These are phyloP conservation scores for Crenichthys baileyi DNA, from an alignment of 2,797 vertebrate species.

Conservation along the genomic window DNA sequence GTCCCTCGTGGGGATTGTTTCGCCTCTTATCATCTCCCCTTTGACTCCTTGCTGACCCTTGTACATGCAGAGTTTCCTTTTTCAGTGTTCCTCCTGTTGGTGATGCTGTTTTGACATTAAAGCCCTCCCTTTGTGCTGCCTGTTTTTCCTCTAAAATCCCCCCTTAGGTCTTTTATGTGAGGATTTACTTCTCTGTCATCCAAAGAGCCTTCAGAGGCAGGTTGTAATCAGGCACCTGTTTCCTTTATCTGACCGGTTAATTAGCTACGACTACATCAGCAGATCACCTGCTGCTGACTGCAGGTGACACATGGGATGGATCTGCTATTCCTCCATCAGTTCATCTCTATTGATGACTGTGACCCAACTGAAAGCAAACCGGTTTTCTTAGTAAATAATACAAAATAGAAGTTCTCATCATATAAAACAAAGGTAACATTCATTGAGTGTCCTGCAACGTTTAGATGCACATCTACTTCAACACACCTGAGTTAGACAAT, in stretches of 20 bases:
- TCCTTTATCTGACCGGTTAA: conserved; percentile 59
- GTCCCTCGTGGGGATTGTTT: conserved; percentile 42
- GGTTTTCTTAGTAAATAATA: too few species aligned
- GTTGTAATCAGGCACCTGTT: conserved; percentile 51
- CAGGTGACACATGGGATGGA: conserved; percentile 34
- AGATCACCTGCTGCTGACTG: conserved; percentile 20
- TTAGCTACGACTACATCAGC: conserved; percentile 47
- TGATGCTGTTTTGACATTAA: neutral
- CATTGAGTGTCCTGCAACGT: neutral
- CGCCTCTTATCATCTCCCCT: conserved; percentile 25
- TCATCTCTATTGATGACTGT: too few species aligned
- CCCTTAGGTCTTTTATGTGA: conserved; percentile 36
- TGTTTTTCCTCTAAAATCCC: conserved; percentile 37
- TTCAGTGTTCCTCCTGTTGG: neutral
- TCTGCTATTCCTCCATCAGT: neutral
- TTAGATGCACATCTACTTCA: neutral
- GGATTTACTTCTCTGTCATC: conserved; percentile 50
- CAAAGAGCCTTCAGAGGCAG: conserved; percentile 33
- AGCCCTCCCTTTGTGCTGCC: conserved; percentile 4
- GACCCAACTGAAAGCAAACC: too few species aligned
- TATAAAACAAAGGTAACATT: too few species aligned
- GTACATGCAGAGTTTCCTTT: conserved; percentile 8
- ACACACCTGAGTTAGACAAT: neutral
- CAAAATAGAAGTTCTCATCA: too few species aligned
- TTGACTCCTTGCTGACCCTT: conserved; percentile 34